A percentile compares a stretch with the other conserved stretches of the same genome.
Evolutionary conservation across 2,113 vertebrate species (phyloP).

Genomic region (Esox niger): DNA sequence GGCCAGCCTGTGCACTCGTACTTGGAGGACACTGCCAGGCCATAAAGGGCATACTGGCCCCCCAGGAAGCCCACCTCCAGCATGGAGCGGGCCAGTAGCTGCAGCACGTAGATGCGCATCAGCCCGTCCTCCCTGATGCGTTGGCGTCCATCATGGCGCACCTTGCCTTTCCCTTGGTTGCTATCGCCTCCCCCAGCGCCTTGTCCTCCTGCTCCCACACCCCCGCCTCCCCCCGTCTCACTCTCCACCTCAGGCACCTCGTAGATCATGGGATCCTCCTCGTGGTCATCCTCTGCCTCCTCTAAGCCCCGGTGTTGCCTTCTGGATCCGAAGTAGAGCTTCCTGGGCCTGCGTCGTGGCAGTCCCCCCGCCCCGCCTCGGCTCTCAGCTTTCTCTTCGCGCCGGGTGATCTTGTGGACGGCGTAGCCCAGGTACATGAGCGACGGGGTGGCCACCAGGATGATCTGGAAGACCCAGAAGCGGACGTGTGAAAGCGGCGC

Average conservation of each 20-base stretch:
- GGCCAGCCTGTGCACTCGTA: slow-evolving; percentile 81
- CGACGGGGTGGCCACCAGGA: slow-evolving; percentile 85
- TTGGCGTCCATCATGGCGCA: slow-evolving; percentile 80
- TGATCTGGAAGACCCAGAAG: slow-evolving; percentile 97
- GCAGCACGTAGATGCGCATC: slow-evolving; percentile 89
- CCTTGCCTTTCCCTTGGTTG: slow-evolving; percentile 41
- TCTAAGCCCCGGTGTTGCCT: slow-evolving; percentile 83
- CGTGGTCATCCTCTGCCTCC: slow-evolving; percentile 84
- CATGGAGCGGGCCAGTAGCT: slow-evolving; percentile 80
- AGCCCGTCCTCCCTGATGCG: slow-evolving; percentile 87
- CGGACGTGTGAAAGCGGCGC: slow-evolving; percentile 90
- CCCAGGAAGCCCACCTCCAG: slow-evolving; percentile 87
- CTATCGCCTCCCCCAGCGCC: slow-evolving; percentile 63
- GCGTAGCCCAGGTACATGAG: slow-evolving; percentile 92
- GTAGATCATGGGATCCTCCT: slow-evolving; percentile 93
- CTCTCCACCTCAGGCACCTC: slow-evolving; percentile 81
- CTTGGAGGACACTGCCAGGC: slow-evolving; percentile 80
- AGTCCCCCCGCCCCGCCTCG: slow-evolving; percentile 30
- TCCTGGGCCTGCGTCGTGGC: slow-evolving; percentile 59
- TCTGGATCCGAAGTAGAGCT: slow-evolving; percentile 68
- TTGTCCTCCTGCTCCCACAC: slow-evolving; percentile 61
- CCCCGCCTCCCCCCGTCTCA: slow-evolving; percentile 46
- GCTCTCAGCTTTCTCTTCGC: slow-evolving; percentile 68
- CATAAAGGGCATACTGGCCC: slow-evolving; percentile 88
- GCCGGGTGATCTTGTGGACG: slow-evolving; percentile 85